Percentiles rank a stretch among this genome's conserved stretches.
These are phyloP conservation scores for Morelia viridis DNA, from an alignment of 2,797 vertebrate genomes.

Conservation along the genomic window DNA sequence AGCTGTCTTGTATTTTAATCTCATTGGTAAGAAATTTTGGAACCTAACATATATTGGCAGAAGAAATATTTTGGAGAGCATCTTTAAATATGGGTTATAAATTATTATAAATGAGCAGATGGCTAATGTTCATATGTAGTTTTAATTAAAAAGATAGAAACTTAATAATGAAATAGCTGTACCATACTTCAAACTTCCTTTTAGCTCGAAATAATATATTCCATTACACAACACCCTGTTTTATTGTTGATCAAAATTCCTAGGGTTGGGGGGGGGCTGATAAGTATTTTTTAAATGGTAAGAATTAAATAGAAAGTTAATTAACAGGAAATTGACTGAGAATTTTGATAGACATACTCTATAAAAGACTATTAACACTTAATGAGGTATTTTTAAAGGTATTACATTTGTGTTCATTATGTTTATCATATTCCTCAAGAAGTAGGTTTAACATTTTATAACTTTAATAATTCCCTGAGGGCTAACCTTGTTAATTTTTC, in stretches of 20 bases:
- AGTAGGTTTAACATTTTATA: background rate
- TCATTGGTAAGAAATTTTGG: background rate
- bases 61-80: background rate
- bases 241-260: background rate
- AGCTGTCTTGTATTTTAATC: background rate
- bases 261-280: background rate
- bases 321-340: background rate
- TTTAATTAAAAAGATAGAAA: background rate
- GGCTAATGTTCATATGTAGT: background rate
- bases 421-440: conserved; percentile 5
- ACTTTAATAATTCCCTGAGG: background rate
- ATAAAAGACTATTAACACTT: background rate
- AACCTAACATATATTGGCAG: background rate
- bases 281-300: background rate
- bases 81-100: background rate
- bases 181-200: background rate
- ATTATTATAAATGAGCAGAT: background rate
- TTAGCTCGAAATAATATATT: background rate
- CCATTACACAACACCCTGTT: background rate
- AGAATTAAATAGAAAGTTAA: background rate
- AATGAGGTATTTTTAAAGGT: background rate
- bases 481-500: background rate
- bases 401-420: background rate
- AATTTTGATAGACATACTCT: background rate
- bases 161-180: background rate